These are phyloP conservation scores for Hipposideros larvatus DNA, from an alignment of 2,797 vertebrate genomes.

Conservation along the genomic window DNA sequence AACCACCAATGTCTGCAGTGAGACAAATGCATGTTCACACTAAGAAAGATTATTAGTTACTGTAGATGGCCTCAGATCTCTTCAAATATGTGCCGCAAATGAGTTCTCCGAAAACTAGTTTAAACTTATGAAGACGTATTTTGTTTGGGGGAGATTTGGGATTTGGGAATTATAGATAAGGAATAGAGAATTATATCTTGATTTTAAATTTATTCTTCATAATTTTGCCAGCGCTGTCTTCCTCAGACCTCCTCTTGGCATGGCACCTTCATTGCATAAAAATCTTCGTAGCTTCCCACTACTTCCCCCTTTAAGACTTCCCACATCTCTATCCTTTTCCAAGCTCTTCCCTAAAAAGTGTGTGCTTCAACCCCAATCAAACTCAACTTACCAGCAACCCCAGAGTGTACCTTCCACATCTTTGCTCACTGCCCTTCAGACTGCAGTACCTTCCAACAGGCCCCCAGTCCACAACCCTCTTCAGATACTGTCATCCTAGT, in stretches of 20 bases:
- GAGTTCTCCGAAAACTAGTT: constrained; percentile 6
- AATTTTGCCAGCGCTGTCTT: neutral
- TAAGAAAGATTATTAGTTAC: neutral
- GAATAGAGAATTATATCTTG: neutral
- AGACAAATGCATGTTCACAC: neutral
- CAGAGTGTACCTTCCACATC: neutral
- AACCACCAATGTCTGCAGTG: neutral
- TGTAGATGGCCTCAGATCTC: neutral
- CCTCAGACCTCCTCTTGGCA: too few species aligned
- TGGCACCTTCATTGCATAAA: neutral
- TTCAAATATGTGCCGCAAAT: neutral
- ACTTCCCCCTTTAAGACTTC: neutral
- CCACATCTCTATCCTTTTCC: neutral
- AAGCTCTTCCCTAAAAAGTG: neutral
- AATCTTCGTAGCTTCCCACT: neutral
- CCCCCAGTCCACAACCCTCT: neutral
- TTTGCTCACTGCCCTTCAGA: neutral
- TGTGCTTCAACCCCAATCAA: neutral
- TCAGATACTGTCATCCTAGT: neutral
- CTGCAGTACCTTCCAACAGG: neutral
- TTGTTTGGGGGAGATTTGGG: neutral
- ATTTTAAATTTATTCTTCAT: neutral
- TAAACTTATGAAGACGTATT: neutral
- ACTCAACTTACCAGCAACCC: neutral
- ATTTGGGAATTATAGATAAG: neutral